Percentiles rank a stretch among this genome's conserved stretches.
These are phyloP conservation scores for Rhinoptilus africanus DNA, from an alignment of 2,113 vertebrate species.

Conservation along the genomic window DNA sequence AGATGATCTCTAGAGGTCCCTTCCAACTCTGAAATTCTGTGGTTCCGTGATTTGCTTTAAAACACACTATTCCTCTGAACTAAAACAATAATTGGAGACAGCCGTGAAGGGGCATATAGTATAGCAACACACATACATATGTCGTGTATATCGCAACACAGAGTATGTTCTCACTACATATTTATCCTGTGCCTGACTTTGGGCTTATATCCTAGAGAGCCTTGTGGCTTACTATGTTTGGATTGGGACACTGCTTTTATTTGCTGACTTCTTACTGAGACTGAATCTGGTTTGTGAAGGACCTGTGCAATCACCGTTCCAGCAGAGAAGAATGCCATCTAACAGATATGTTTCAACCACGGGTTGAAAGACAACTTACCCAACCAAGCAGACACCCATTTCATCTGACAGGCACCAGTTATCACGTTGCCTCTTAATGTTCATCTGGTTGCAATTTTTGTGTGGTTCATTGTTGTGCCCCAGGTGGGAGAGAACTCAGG, in stretches of 20 bases:
- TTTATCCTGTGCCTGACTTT: neutral
- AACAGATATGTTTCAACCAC: neutral
- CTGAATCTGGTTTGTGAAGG: neutral
- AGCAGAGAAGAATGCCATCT: neutral
- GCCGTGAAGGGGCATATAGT: neutral
- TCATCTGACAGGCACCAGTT: neutral
- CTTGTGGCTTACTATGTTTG: neutral
- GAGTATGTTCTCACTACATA: neutral
- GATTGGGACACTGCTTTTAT: neutral
- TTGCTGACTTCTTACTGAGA: neutral
- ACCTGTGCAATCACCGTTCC: neutral
- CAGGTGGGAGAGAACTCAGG: neutral
- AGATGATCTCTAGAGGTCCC: too few relatives aligned
- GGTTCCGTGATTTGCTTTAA: neutral
- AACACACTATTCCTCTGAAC: neutral
- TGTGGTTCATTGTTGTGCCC: neutral
- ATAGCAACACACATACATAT: neutral
- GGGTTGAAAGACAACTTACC: neutral
- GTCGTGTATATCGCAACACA: neutral
- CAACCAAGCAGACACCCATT: neutral
- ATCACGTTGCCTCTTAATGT: neutral
- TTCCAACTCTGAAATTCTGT: too few relatives aligned
- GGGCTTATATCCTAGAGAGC: neutral
- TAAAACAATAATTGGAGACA: neutral
- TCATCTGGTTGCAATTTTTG: neutral